Percentiles rank a stretch among this genome's conserved stretches.
Conservation (phyloP, 2,113 vertebrate species). For the Sceloporus undulatus region DNA sequence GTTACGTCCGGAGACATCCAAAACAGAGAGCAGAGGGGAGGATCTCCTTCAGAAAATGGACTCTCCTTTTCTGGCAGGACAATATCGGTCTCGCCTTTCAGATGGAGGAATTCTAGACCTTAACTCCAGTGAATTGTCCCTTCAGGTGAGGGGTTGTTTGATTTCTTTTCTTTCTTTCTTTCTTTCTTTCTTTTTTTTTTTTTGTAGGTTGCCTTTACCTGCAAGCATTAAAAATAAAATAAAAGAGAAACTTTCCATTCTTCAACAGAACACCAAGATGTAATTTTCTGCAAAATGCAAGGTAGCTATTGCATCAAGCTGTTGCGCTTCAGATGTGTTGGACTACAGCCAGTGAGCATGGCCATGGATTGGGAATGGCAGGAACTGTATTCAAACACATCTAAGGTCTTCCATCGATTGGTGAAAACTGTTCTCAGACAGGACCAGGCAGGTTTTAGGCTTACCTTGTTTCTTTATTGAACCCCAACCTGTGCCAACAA, state of each 20-base stretch:
- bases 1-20: conserved; percentile 66
- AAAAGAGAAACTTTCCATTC: not conserved
- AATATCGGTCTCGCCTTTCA: conserved; percentile 73
- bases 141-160: conserved; percentile 78
- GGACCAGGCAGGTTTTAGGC: not conserved
- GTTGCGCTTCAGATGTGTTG: not conserved
- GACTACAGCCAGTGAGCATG: not conserved
- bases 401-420: not conserved
- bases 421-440: not conserved
- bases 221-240: not conserved
- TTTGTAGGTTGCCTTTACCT: not conserved
- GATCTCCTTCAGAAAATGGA: conserved; percentile 62
- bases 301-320: not conserved
- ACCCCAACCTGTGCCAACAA: not conserved
- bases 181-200: not conserved
- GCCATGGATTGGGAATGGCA: not conserved
- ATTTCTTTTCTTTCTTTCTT: not conserved
- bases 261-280: not conserved
- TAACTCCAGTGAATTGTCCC: conserved; percentile 76
- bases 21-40: conserved; percentile 58
- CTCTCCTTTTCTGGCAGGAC: conserved; percentile 51
- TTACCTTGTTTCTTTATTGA: not conserved
- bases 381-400: not conserved
- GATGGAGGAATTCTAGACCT: conserved; percentile 78
- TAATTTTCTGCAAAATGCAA: not conserved